These are phyloP conservation scores for Spodoptera litura DNA, from an alignment of 1,140 invertebrate species.

Conservation along the genomic window DNA sequence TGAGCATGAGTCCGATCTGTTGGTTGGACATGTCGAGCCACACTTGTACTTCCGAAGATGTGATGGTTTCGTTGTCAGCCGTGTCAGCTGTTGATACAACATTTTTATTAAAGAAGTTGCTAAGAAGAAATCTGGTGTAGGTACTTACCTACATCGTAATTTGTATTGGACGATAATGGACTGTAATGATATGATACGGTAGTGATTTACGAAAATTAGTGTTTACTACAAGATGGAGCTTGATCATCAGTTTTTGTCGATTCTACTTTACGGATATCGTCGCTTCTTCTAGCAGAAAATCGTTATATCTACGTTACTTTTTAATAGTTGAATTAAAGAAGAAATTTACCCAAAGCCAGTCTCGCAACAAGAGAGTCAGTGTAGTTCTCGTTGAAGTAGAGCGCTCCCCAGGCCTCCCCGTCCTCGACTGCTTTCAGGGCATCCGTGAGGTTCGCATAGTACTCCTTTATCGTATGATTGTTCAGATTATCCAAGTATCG, in stretches of 20 bases:
- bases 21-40: slow-evolving; percentile 97
- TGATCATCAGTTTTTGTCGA: too few species aligned
- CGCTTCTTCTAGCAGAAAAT: too few species aligned
- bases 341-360: slow-evolving; percentile 87
- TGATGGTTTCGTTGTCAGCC: slow-evolving; percentile 92
- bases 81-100: slow-evolving; percentile 69
- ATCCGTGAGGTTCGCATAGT: slow-evolving; percentile 88
- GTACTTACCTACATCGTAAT: too few species aligned
- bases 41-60: slow-evolving; percentile 93
- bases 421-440: slow-evolving; percentile 90
- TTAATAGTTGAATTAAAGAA: neutral
- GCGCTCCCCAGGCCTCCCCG: slow-evolving; percentile 94
- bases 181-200: too few species aligned
- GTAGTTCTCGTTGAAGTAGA: slow-evolving; percentile 95
- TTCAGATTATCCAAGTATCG: slow-evolving; percentile 90
- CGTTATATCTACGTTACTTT: too few species aligned
- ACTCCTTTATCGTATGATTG: slow-evolving; percentile 89
- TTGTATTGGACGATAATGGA: too few species aligned
- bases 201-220: too few species aligned
- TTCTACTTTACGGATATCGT: too few species aligned
- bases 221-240: too few species aligned
- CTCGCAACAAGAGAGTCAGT: slow-evolving; percentile 92
- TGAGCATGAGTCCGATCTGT: slow-evolving; percentile 94
- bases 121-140: too few species aligned
- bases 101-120: neutral